Conservation (phyloP, 2,888 invertebrate species). For the Venusia cambrica region DNA sequence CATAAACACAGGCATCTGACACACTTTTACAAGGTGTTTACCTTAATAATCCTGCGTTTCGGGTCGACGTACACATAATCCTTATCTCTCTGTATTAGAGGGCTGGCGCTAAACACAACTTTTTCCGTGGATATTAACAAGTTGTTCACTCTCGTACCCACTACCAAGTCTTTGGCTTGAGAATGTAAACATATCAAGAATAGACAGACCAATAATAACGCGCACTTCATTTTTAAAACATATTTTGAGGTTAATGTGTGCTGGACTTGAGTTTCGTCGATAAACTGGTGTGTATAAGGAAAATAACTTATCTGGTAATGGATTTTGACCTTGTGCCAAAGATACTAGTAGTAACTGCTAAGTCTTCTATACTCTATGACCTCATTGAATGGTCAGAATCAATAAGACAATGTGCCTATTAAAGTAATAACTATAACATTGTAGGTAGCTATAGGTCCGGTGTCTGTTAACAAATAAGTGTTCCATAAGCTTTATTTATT, state of each 20-base stretch:
- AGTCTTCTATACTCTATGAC: conserved; percentile 4
- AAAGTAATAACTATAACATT: too few species aligned
- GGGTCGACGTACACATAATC: conserved; percentile 61
- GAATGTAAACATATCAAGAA: conserved; percentile 43
- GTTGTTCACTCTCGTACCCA: conserved; percentile 61
- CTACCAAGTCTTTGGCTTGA: conserved; percentile 59
- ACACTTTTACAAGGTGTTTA: too few species aligned
- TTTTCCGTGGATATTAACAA: conserved; percentile 64
- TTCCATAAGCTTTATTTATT: too few species aligned
- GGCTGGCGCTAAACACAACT: conserved; percentile 48
- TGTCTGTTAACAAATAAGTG: too few species aligned
- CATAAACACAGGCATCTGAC: too few species aligned
- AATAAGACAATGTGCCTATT: too few species aligned
- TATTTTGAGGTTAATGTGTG: conserved; percentile 43
- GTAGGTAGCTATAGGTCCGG: too few species aligned
- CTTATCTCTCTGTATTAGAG: conserved; percentile 58
- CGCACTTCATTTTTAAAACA: conserved; percentile 49
- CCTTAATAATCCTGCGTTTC: conserved; percentile 64
- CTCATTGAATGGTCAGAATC: conserved; percentile 6
- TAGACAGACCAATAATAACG: conserved; percentile 42
- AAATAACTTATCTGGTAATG: conserved; percentile 44
- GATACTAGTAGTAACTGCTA: conserved; percentile 9
- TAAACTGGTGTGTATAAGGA: conserved; percentile 42
- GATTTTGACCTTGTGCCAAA: conserved; percentile 44
- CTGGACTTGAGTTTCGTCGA: conserved; percentile 27